Evolutionary conservation across 2,888 invertebrate species (phyloP), one percentile per base, ranked within the genome.

Genomic region (Drosophila niveifrons): DNA sequence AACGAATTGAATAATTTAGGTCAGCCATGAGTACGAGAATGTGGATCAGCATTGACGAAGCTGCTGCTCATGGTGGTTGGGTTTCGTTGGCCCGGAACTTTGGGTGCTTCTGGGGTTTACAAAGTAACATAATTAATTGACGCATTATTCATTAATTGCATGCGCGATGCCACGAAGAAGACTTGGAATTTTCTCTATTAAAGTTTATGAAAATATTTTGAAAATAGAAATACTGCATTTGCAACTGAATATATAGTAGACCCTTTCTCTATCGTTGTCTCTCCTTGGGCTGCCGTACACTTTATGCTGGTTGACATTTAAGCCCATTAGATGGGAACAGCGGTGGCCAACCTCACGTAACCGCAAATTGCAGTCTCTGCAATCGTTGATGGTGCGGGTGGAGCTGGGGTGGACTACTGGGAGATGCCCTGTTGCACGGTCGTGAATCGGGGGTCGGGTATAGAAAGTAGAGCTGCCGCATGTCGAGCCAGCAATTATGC

Each of bases 1-100:
- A 84, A 82, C 69, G 90, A 91, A 91, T 90, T 91, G 90, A 91
- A 91, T 89, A 91, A 91, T 91, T 91, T 90, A 83, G 90, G 91
- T 91, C 91, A 91, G 78, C 76, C 6, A 11, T n/a, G 36, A 36
- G 36, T 4, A 23, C 23, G 23, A 23, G 23, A 79, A 48, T 62
- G 44, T 76, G 71, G 48, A 75, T 56, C 61, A 39, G 23, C 50
- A 69, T 67, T 72, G 72, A 68, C 63, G 67, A 59, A 50, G 55
- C 44, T 52, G 55, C 44, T 53, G 48, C 41, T 41, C 48, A 68
- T 72, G 80, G 51, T 66, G 70, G 57, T 57, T 15, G 69, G 15
- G 41, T 52, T 47, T 43, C 69, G 65, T 75, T 57, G 61, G 34
- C 59, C 57, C 11, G 15, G 23, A 18, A 53, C 9, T 62, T 63